phyloP scores from a whole-genome alignment of 2,113 vertebrate genomes.

The Esox niger region DNA sequence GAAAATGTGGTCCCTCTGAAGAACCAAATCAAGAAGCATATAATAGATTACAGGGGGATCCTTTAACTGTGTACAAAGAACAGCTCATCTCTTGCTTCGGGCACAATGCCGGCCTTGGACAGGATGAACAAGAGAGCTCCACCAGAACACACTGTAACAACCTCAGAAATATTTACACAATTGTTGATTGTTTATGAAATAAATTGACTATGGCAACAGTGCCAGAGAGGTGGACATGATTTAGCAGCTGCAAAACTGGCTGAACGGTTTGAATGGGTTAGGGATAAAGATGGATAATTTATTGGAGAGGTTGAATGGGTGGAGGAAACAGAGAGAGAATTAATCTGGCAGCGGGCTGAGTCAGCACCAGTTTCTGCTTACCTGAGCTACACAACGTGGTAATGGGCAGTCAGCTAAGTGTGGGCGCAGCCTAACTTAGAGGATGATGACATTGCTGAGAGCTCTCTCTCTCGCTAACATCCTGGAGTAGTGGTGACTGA shows the following conservation, averaged over 20 bases:
- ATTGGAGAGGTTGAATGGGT: no score
- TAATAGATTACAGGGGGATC: slow-evolving; percentile 67
- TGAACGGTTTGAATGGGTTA: slow-evolving; percentile 46
- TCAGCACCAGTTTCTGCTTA: slow-evolving; percentile 19
- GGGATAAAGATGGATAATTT: slow-evolving; percentile 27
- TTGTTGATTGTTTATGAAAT: slow-evolving; percentile 62
- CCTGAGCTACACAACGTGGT: background rate
- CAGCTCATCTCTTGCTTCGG: slow-evolving; percentile 34
- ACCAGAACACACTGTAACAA: slow-evolving; percentile 51
- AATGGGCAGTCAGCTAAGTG: background rate
- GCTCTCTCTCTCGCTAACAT: background rate
- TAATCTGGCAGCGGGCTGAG: slow-evolving; percentile 7
- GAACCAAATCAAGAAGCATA: slow-evolving; percentile 59
- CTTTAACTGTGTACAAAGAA: slow-evolving; percentile 50
- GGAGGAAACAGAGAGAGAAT: no score
- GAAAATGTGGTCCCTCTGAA: slow-evolving; percentile 59
- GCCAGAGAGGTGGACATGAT: slow-evolving; percentile 64
- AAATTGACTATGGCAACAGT: slow-evolving; percentile 69
- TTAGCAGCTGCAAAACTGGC: slow-evolving; percentile 58
- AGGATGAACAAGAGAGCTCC: slow-evolving; percentile 41
- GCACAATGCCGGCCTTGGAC: slow-evolving; percentile 27
- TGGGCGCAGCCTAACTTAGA: slow-evolving; percentile 14
- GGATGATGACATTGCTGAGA: slow-evolving; percentile 25
- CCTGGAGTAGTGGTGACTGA: slow-evolving; percentile 13
- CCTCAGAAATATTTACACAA: slow-evolving; percentile 25